Base-by-base conservation (phyloP, 2,797 vertebrate species). In the Takifugu rubripes region DNA sequence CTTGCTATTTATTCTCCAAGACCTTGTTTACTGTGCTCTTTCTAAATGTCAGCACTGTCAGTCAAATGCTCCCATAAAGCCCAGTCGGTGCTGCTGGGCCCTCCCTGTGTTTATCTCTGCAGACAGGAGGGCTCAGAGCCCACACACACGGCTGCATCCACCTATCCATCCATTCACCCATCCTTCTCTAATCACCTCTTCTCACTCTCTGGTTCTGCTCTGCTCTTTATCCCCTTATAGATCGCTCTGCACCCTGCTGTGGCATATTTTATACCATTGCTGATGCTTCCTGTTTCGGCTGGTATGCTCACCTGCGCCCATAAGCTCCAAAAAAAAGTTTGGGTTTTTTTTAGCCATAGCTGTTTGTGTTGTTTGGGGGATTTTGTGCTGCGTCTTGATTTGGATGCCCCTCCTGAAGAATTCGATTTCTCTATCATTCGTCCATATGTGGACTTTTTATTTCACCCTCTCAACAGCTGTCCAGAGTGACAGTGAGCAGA, bases 11-110 rank as follows among this genome's bases (percentile, higher is more conserved):
- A 84, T 89, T 83, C 72, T 71, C 48, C 65, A 54, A 84, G 81
- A 72, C 83, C 70, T 79, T 88, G 87, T 90, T 88, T 87, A 88
- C 81, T 80, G 74, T 83, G 82, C 84, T 85, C 82, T 88, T 82
- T 87, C 81, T 70, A 90, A 91, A 92, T 92, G 90, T 90, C 89
- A 91, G 75, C 62, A 52, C 83, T 87, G 90, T 87, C 91, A 89
- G 64, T 91, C 89, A 90, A 67, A 76, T 61, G 69, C 60, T 80
- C 73, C 70, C 78, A 78, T 82, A 86, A 83, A 79, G 63, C 74
- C 53, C 64, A 36, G 61, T 79, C 74, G 45, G 58, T 77, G 75
- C 83, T 75, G 67, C 51, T 52, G 76, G 69, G 70, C 71, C 78
- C 74, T 83, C 73, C 77, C 68, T 65, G 48, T 72, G 81, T 87